These are phyloP conservation scores for Resseliella maxima DNA, from an alignment of 2,888 invertebrate genomes.

Conservation along the genomic window DNA sequence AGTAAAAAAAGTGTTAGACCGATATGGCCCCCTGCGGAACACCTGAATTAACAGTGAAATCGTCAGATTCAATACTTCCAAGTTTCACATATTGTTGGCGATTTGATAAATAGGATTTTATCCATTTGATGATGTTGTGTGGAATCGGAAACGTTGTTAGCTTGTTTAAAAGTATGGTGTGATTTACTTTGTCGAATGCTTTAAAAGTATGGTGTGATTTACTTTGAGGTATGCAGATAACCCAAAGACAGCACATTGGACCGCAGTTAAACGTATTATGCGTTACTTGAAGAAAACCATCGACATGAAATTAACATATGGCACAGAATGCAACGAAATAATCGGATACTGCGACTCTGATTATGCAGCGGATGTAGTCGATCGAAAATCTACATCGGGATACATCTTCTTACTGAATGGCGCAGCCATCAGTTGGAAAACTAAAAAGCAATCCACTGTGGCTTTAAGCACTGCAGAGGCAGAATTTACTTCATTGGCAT, in stretches of 20 bases:
- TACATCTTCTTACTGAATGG: slow-evolving; percentile 49
- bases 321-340: too few species aligned
- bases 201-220: too few species aligned
- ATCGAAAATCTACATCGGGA: slow-evolving; percentile 55
- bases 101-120: too few species aligned
- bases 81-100: too few species aligned
- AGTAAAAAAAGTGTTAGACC: too few species aligned
- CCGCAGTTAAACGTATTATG: slow-evolving; percentile 54
- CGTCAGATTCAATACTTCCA: too few species aligned
- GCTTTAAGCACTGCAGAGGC: slow-evolving; percentile 11
- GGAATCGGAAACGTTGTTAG: too few species aligned
- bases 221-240: slow-evolving; percentile 12
- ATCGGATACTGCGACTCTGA: slow-evolving; percentile 50
- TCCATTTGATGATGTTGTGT: too few species aligned
- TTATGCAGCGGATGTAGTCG: slow-evolving; percentile 45
- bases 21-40: too few species aligned
- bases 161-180: too few species aligned
- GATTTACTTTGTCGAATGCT: too few species aligned
- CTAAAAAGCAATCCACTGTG: slow-evolving; percentile 12
- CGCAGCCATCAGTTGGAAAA: slow-evolving; percentile 10
- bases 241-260: slow-evolving; percentile 56
- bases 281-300: slow-evolving; percentile 6
- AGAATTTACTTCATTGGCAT: slow-evolving; percentile 20
- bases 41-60: too few species aligned
- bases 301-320: background rate